A percentile compares a stretch with the other conserved stretches of the same genome.
Evolutionary conservation across 2,888 invertebrate species (phyloP).

Genomic region (Drosophila multiciliata): DNA sequence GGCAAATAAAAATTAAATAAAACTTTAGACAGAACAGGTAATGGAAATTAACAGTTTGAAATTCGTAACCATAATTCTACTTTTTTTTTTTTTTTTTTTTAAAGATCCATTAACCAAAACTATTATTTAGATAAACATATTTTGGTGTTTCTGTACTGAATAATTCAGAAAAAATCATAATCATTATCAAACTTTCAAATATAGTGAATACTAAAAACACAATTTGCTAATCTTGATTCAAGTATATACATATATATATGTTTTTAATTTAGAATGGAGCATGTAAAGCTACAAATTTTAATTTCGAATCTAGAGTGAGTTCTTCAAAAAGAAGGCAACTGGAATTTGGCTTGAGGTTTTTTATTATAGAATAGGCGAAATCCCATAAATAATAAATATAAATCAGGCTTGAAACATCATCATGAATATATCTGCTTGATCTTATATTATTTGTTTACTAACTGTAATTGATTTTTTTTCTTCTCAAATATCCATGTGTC

Average conservation of each 20-base stretch:
- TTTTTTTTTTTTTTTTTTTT: too few relatives aligned
- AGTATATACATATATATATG: not conserved
- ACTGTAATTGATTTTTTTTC: not conserved
- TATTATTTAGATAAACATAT: not conserved
- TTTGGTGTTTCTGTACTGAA: not conserved
- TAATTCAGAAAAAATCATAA: not conserved
- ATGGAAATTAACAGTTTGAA: not conserved
- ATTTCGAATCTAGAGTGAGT: not conserved
- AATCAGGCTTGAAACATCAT: too few relatives aligned
- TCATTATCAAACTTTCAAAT: not conserved
- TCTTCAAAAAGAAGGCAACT: not conserved
- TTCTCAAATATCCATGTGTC: not conserved
- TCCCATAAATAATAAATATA: not conserved
- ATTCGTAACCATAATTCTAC: too few relatives aligned
- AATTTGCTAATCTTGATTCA: not conserved
- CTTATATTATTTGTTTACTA: not conserved
- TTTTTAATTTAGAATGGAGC: not conserved
- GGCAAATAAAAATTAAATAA: not conserved
- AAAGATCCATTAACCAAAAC: too few relatives aligned
- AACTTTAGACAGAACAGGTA: not conserved
- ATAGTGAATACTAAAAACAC: not conserved
- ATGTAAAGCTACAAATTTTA: not conserved
- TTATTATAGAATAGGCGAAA: not conserved
- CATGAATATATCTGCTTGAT: not conserved
- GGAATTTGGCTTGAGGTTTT: not conserved